Conservation (phyloP, 2,888 invertebrate genomes). For the Pristionchus entomophagus region DNA sequence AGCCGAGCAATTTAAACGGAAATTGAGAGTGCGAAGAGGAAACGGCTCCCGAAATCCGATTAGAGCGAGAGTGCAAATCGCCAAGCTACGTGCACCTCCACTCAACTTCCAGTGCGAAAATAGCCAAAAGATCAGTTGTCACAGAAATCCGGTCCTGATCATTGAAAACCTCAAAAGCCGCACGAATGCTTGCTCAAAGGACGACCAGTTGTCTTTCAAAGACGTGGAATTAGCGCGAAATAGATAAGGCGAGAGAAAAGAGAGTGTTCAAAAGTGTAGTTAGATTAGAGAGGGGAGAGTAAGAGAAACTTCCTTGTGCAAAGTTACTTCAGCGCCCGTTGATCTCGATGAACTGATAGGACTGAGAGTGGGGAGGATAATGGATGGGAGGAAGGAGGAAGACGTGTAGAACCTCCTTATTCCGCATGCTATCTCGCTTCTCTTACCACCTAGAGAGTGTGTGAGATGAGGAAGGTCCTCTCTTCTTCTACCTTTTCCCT, state of each 20-base stretch:
- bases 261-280: background rate
- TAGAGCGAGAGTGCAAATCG: background rate
- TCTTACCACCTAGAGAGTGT: background rate
- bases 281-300: slow-evolving; percentile 1
- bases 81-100: background rate
- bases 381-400: background rate
- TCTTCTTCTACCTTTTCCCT: background rate
- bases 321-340: background rate
- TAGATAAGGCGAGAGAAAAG: background rate
- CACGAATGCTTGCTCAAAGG: background rate
- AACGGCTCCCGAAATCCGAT: background rate
- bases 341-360: background rate
- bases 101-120: background rate
- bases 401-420: background rate
- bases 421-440: background rate
- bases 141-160: background rate
- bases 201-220: background rate
- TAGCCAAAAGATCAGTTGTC: background rate
- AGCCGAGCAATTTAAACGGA: background rate
- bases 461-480: background rate
- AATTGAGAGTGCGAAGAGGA: too few relatives aligned
- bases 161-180: background rate
- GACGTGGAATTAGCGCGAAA: background rate
- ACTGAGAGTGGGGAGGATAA: background rate
- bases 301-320: background rate